These are phyloP conservation scores for Rhegmatorhina hoffmannsi DNA, from an alignment of 2,113 vertebrate species.

Conservation along the genomic window DNA sequence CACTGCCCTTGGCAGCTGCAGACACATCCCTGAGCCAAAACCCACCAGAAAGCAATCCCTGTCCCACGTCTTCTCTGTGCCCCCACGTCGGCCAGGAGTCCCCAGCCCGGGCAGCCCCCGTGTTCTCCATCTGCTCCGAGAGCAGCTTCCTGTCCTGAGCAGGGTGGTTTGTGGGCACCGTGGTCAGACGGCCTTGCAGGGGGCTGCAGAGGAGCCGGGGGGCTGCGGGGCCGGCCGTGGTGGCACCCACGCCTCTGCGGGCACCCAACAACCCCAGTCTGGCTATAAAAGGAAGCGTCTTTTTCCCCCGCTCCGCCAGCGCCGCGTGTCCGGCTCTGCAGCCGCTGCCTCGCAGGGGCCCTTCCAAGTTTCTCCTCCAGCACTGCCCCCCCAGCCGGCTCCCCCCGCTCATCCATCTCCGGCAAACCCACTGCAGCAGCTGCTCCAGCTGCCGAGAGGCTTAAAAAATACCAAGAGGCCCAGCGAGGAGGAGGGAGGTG, in stretches of 20 bases:
- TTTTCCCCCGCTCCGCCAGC: not conserved
- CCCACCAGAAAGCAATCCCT: not conserved
- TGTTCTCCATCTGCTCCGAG: not conserved
- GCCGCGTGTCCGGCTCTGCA: not conserved
- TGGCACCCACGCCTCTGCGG: not conserved
- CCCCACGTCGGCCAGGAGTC: rapidly evolving
- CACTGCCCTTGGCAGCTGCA: not conserved
- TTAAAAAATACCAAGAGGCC: not conserved
- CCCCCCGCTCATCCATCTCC: not conserved
- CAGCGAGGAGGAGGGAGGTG: not conserved
- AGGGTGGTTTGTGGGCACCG: not conserved
- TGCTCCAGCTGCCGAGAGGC: not conserved
- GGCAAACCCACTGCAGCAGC: constrained; percentile 38
- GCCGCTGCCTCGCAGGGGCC: not conserved
- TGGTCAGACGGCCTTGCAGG: not conserved
- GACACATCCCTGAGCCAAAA: rapidly evolving
- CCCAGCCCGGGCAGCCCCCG: not conserved
- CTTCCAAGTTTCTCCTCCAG: not conserved
- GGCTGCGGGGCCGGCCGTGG: not conserved
- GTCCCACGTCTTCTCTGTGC: not conserved
- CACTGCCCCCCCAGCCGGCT: not conserved
- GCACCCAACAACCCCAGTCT: constrained; percentile 31
- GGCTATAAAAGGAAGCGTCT: constrained; percentile 72
- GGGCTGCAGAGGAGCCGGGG: not conserved
- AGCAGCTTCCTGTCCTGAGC: not conserved